A percentile compares a stretch with the other conserved stretches of the same genome.
Evolutionary conservation across 2,888 invertebrate species (phyloP).

Genomic region (Scaeva pyrastri): DNA sequence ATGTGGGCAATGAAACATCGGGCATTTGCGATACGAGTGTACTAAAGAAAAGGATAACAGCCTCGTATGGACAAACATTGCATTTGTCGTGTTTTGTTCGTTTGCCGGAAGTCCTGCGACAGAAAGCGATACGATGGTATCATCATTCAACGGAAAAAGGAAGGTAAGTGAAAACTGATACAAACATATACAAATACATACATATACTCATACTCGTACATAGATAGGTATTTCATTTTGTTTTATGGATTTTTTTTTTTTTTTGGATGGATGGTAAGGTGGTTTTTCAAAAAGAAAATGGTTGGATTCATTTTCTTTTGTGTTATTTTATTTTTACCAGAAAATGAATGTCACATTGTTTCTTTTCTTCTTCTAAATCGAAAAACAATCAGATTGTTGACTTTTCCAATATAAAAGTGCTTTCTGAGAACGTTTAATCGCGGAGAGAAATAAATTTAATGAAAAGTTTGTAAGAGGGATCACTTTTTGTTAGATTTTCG

Average conservation of each 20-base stretch:
- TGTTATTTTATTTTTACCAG: neutral
- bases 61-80: slow-evolving; percentile 96
- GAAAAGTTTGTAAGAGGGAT: too few species aligned
- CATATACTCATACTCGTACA: too few species aligned
- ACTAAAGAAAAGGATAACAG: slow-evolving; percentile 93
- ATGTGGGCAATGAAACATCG: slow-evolving; percentile 95
- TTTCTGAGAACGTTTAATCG: too few species aligned
- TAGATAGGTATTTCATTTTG: neutral
- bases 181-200: neutral
- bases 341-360: slow-evolving; percentile 26
- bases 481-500: too few species aligned
- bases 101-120: slow-evolving; percentile 93
- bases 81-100: slow-evolving; percentile 96
- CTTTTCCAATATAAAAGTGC: neutral
- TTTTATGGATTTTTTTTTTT: too few species aligned
- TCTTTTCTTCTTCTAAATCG: neutral
- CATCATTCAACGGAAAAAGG: slow-evolving; percentile 95
- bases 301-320: neutral
- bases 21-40: slow-evolving; percentile 96
- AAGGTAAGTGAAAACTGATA: slow-evolving; percentile 84
- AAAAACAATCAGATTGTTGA: slow-evolving; percentile 49
- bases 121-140: slow-evolving; percentile 93
- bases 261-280: too few species aligned
- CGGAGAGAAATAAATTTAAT: too few species aligned
- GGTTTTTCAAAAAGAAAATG: slow-evolving; percentile 10